These are phyloP conservation scores for Siphlonurus alternatus DNA, from an alignment of 2,888 invertebrate species.

Conservation along the genomic window DNA sequence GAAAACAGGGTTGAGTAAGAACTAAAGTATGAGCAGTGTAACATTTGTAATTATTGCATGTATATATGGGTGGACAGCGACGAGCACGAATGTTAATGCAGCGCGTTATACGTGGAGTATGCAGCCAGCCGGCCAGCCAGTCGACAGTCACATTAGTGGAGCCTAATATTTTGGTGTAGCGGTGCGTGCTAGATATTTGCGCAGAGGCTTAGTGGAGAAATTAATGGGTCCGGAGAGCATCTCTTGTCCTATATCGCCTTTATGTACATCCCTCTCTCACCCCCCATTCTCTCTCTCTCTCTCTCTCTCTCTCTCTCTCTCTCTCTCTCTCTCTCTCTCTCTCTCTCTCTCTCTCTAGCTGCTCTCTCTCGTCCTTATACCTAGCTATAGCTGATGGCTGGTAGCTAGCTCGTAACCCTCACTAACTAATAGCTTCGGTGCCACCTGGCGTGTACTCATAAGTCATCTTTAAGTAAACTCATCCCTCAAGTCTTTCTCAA, in stretches of 20 bases:
- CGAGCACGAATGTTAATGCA: no score
- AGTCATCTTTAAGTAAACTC: background rate
- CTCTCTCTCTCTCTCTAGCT: background rate
- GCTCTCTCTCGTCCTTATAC: background rate
- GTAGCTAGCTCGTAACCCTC: no score
- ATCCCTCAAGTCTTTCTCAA: background rate
- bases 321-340: background rate
- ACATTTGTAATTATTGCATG: no score
- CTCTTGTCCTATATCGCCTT: background rate
- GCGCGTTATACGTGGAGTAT: no score
- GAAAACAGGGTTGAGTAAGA: no score
- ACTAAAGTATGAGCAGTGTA: no score
- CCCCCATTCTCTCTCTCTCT: background rate
- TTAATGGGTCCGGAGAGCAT: background rate
- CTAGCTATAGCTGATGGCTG: no score
- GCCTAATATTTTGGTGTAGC: background rate
- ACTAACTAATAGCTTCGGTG: background rate
- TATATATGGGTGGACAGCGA: no score
- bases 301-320: background rate
- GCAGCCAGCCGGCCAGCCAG: no score
- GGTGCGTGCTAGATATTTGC: background rate
- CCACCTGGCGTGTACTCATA: background rate
- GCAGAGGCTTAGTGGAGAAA: background rate
- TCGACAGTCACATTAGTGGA: background rate
- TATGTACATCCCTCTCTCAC: no score